Conservation (phyloP, 2,888 invertebrate genomes). For the Mantis religiosa region DNA sequence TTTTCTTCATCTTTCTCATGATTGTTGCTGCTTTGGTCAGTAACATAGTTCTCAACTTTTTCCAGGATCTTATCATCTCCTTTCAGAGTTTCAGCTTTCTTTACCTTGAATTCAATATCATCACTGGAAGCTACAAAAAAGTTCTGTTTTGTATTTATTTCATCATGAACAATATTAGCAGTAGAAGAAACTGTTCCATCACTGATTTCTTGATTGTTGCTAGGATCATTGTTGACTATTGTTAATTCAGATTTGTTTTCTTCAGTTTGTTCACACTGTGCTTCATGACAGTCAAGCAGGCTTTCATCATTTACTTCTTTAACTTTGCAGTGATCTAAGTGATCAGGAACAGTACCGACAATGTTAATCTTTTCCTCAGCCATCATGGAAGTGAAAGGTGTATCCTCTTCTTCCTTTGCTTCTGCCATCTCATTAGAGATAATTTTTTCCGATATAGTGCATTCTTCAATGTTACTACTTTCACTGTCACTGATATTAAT, state of each 20-base stretch:
- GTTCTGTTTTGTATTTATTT: background rate
- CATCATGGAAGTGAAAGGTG: background rate
- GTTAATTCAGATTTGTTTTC: background rate
- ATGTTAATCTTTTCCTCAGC: background rate
- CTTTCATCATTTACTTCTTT: background rate
- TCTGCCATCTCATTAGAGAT: background rate
- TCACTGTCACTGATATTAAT: background rate
- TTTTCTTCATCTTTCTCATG: slow-evolving; percentile 28
- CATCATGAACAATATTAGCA: background rate
- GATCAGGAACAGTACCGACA: background rate
- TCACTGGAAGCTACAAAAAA: background rate
- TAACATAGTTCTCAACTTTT: background rate
- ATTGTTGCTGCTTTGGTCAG: background rate
- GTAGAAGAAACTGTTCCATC: background rate
- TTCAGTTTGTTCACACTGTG: background rate
- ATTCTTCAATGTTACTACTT: background rate
- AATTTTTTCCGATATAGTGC: background rate
- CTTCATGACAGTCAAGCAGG: background rate
- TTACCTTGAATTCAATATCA: background rate
- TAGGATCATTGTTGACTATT: background rate
- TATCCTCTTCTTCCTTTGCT: background rate
- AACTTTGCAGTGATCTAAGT: background rate
- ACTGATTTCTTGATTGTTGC: background rate
- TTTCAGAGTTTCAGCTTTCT: background rate
- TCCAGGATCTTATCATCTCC: background rate